Base-by-base conservation (phyloP, 2,888 invertebrate species). In the Phalangium opilio region DNA sequence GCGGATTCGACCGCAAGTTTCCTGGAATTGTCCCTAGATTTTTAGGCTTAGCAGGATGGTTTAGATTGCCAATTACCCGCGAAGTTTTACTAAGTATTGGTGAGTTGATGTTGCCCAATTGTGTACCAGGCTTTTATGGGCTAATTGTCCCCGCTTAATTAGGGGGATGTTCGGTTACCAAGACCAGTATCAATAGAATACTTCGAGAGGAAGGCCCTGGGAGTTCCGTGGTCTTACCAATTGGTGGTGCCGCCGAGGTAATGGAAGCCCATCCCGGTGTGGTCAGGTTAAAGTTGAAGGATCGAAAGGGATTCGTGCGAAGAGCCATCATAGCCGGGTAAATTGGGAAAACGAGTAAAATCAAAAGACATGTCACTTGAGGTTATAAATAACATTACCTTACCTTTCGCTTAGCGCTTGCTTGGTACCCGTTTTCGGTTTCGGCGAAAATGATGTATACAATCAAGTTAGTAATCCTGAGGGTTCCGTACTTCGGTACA, bases 221-320 rank as follows among this genome's bases (percentile, higher is more conserved):
- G 2, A 71, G 73, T 66, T 82, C 74, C 1, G 75, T 77, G 0
- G 75, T 79, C 2, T 68, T 95, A 38, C 75, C 89, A 45, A 79
- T 89, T 1, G 93, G 93, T 0, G 93, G 95, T 0, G 89, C 89
- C 0, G 77, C 81, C 5, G 93, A 95, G 65, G 80, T 86, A 0
- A 70, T 90, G 49, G 80, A 85, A 55, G 79, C 83, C 1, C 77
- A 76, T 61, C 87, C 90, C 0, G 79, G 80, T 3, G 72, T 74
- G 45, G 83, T 84, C 55, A 74, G 74, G 55, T 68, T 86, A 5
- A 73, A 82, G 12, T 62, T 87, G n/a, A 82, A 75, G 56, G 75
- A 75, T 45, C 73, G 87, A 52, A 86, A 81, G 61, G 89, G 84
- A 33, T 85, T 84, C 57, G 69, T 83, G 2, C 76, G 75, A 55